Percentiles rank a stretch among this genome's conserved stretches.
These are phyloP conservation scores for Zaprionus tsacasi DNA, from an alignment of 1,140 invertebrate species.

Conservation along the genomic window DNA sequence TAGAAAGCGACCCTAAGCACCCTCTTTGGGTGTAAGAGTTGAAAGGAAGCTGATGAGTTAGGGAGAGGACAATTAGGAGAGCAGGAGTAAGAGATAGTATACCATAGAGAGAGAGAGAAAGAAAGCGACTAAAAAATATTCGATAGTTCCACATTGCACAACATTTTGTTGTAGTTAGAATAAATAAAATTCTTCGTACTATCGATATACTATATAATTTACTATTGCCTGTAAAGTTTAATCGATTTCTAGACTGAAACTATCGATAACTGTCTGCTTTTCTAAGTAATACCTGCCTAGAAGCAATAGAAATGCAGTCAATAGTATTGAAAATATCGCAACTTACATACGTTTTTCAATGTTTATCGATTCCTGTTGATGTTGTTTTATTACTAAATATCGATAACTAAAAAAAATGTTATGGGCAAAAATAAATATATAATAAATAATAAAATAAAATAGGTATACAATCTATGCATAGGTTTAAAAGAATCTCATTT, in stretches of 20 bases:
- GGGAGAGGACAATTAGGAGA: neutral
- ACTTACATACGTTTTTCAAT: no score
- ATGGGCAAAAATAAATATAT: no score
- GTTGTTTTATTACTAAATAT: no score
- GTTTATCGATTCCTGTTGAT: no score
- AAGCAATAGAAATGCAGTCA: neutral
- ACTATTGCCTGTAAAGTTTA: no score
- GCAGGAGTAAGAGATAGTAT: neutral
- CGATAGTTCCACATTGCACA: neutral
- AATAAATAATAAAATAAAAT: no score
- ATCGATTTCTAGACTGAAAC: no score
- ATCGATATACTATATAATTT: neutral
- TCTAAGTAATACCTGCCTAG: no score
- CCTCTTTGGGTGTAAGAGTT: neutral
- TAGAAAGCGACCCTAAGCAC: neutral
- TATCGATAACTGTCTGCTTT: neutral
- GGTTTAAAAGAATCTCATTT: no score
- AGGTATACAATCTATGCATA: no score
- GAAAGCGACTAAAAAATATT: neutral
- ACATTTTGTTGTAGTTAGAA: no score
- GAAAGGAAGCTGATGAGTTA: neutral
- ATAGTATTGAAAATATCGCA: neutral
- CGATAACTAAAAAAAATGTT: no score
- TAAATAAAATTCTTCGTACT: neutral
- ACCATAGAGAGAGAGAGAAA: neutral